Percentiles rank a stretch among this genome's conserved stretches.
phyloP scores from a whole-genome alignment of 1,140 invertebrate species.

The Cryptotermes secundus region DNA sequence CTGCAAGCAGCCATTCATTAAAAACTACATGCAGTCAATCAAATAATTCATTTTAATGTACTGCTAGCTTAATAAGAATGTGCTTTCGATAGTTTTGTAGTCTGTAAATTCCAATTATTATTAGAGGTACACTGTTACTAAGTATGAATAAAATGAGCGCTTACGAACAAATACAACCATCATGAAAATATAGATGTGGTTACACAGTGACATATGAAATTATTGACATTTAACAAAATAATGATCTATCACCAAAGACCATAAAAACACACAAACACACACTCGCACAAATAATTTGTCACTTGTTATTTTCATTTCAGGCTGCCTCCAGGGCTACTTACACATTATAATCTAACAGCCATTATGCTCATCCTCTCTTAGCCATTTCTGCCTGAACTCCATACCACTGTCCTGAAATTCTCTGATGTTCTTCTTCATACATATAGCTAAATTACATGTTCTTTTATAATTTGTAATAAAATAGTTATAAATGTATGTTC shows the following conservation, averaged over 20 bases:
- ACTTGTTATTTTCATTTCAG: background rate
- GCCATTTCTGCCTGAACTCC: background rate
- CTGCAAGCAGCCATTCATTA: too few species aligned
- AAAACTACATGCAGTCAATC: too few species aligned
- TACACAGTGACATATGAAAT: background rate
- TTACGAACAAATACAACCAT: background rate
- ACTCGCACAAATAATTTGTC: background rate
- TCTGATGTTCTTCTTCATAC: background rate
- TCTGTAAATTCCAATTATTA: background rate
- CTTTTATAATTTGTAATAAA: background rate
- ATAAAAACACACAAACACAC: background rate
- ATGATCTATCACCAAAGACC: background rate
- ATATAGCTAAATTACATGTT: background rate
- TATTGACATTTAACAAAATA: constrained; percentile 16
- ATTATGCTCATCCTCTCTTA: background rate
- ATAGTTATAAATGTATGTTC: background rate
- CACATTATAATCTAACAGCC: background rate
- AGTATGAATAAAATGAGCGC: background rate
- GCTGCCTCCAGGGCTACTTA: background rate
- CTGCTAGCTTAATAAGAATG: background rate
- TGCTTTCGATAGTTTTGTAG: background rate
- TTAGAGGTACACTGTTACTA: background rate
- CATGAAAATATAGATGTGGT: background rate
- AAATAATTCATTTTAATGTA: background rate
- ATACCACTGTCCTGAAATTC: background rate